A percentile compares a stretch with the other conserved stretches of the same genome.
Conservation (phyloP, 2,888 invertebrate species). For the Aphelenchoides bicaudatus region DNA sequence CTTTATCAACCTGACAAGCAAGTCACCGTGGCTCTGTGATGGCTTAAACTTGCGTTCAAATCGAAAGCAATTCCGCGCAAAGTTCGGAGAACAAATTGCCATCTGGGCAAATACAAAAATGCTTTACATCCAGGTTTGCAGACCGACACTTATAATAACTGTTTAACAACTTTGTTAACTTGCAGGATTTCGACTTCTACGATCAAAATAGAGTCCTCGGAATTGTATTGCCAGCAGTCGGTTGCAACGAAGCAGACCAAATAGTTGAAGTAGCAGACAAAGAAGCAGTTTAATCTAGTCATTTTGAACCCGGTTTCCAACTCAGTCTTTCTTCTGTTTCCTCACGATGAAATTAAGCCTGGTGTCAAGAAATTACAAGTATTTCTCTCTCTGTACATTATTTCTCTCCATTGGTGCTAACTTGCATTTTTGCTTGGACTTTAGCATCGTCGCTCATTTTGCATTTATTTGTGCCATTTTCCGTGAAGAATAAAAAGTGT, state of each 20-base stretch:
- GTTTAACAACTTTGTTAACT: not conserved
- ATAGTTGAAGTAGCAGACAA: too few relatives aligned
- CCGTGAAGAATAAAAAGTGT: not conserved
- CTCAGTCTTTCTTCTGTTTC: not conserved
- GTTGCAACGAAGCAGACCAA: too few relatives aligned
- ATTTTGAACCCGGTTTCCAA: too few relatives aligned
- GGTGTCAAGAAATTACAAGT: too few relatives aligned
- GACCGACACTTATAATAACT: constrained; percentile 8
- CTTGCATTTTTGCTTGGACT: too few relatives aligned
- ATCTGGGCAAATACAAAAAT: constrained; percentile 24
- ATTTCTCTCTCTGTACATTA: too few relatives aligned
- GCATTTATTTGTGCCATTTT: not conserved
- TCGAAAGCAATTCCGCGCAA: constrained; percentile 21
- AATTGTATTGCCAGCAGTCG: constrained; percentile 22
- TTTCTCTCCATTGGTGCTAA: too few relatives aligned
- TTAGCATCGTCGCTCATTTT: not conserved
- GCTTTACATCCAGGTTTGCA: constrained; percentile 27
- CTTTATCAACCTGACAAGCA: constrained; percentile 19
- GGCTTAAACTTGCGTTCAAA: constrained; percentile 15
- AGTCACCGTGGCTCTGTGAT: constrained; percentile 20
- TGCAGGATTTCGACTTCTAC: constrained; percentile 29
- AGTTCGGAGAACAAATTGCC: constrained; percentile 26
- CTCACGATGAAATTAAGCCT: too few relatives aligned
- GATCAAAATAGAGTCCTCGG: constrained; percentile 28
- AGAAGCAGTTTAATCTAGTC: too few relatives aligned